Conservation (phyloP, 2,888 invertebrate genomes). For the Lamellibrachia satsuma region DNA sequence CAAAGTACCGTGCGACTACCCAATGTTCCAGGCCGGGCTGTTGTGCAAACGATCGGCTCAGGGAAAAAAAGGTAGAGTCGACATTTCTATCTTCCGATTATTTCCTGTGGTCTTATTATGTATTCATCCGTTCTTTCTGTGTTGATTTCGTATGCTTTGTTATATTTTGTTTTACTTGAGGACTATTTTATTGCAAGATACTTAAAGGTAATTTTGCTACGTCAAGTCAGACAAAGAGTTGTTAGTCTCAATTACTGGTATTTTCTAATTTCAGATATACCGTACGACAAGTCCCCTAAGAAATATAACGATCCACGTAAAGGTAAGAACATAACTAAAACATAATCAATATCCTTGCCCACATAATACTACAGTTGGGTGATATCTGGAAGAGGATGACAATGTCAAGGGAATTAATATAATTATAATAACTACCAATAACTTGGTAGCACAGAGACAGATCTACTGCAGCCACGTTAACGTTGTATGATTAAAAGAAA, state of each 20-base stretch:
- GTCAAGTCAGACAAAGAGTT: not conserved
- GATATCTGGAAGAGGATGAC: no score
- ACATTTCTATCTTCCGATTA: not conserved
- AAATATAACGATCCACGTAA: not conserved
- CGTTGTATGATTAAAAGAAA: no score
- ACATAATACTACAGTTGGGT: no score
- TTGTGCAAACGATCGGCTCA: slow-evolving; percentile 36
- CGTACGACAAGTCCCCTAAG: not conserved
- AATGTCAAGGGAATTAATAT: no score
- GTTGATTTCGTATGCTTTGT: no score
- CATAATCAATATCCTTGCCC: not conserved
- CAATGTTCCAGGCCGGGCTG: slow-evolving; percentile 35
- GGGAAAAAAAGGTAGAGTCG: not conserved
- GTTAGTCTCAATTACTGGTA: not conserved
- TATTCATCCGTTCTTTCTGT: no score
- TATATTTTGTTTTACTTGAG: no score
- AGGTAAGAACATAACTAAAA: not conserved
- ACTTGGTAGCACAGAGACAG: no score
- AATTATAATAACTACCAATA: no score
- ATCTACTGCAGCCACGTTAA: no score
- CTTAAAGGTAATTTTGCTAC: no score
- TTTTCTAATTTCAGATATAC: not conserved
- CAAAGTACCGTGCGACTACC: slow-evolving; percentile 43
- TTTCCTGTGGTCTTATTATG: not conserved
- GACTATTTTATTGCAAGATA: no score